These are phyloP conservation scores for Oasisia sp. DNA, from an alignment of 2,888 invertebrate genomes.

Conservation along the genomic window DNA sequence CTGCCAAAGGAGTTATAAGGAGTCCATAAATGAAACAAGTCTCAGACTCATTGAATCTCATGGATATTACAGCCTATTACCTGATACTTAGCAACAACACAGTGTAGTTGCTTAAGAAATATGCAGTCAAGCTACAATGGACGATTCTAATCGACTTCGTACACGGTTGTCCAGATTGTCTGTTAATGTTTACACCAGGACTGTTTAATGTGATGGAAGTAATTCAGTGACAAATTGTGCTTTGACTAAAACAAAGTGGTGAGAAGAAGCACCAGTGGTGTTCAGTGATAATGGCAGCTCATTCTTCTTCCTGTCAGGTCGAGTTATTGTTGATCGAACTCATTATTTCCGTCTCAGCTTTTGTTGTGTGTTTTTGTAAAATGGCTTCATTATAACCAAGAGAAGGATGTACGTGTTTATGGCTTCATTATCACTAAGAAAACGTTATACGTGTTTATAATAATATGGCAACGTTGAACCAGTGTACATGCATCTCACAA, in stretches of 20 bases:
- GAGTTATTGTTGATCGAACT: background rate
- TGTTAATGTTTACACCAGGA: background rate
- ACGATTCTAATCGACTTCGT: background rate
- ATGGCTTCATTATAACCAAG: background rate
- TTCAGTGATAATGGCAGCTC: background rate
- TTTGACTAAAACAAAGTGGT: background rate
- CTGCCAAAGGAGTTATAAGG: too few species aligned
- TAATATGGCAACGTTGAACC: background rate
- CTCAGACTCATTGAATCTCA: too few species aligned
- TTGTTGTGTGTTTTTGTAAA: background rate
- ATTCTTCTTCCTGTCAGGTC: background rate
- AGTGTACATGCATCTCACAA: too few species aligned
- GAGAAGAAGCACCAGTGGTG: background rate
- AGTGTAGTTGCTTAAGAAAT: background rate
- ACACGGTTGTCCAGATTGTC: background rate
- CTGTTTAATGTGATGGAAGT: background rate
- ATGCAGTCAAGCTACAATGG: background rate
- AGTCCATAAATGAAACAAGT: too few species aligned
- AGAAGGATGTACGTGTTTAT: background rate
- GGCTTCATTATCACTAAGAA: background rate
- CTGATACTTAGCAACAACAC: background rate
- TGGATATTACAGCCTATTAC: background rate
- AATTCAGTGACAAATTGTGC: constrained; percentile 3
- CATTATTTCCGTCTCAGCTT: background rate
- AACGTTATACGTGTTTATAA: background rate